Conservation (phyloP, 2,113 vertebrate genomes). For the Spilogale gracilis region DNA sequence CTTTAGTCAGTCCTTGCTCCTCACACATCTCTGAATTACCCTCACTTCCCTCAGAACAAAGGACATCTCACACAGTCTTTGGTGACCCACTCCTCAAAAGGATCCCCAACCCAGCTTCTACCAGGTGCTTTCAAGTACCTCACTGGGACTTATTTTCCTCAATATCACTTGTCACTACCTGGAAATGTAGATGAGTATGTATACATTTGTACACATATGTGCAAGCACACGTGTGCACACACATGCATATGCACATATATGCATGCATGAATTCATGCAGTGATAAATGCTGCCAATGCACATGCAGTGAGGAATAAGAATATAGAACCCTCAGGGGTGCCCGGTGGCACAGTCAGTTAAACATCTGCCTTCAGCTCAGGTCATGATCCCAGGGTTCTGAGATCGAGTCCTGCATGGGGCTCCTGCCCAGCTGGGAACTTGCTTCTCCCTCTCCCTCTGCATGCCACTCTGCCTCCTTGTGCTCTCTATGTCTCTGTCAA, state of each 20-base stretch:
- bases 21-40: background rate
- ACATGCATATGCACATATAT: background rate
- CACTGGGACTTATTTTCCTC: background rate
- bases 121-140: background rate
- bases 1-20: background rate
- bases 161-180: background rate
- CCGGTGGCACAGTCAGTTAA: too few relatives aligned
- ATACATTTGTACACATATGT: background rate
- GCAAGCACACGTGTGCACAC: background rate
- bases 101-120: background rate
- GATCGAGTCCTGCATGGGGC: too few relatives aligned
- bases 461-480: too few relatives aligned
- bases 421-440: too few relatives aligned
- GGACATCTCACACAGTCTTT: background rate
- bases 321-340: too few relatives aligned
- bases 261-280: background rate
- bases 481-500: too few relatives aligned
- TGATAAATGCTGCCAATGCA: background rate
- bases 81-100: background rate
- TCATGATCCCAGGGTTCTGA: too few relatives aligned
- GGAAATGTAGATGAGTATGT: background rate
- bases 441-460: too few relatives aligned
- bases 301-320: background rate
- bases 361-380: too few relatives aligned
- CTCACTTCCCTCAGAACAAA: background rate